Base-by-base conservation (phyloP, 2,797 vertebrate genomes). In the Heteromormyrus szaboi region DNA sequence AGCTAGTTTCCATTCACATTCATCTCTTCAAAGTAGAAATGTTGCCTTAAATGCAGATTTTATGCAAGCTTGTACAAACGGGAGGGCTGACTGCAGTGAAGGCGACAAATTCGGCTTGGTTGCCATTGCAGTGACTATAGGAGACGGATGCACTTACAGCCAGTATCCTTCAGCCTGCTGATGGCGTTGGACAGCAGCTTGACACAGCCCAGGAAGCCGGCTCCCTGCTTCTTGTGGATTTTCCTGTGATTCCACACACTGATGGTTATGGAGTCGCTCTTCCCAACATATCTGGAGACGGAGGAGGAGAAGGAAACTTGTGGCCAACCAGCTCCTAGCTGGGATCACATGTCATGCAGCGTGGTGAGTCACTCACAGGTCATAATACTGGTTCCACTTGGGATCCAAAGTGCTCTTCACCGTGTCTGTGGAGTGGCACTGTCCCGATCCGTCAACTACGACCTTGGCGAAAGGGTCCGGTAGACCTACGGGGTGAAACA, bases 231-330 rank as follows among this genome's bases (percentile, higher is more conserved):
- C 95, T 99, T 99, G 94, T 99, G 98, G 89, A 99, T 99, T 95
- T 99, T 99, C 96, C 99, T 99, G 94, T 99, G 98, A 93, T 99
- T 99, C 98, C 98, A 99, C 85, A 99, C 97, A 0, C 98, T 99
- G 96, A 99, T 99, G 0, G 98, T 99, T 95, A 99, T 98, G 5
- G 98, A 99, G 93, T 99, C 98, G 0, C 98, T 98, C 92, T 99
- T 99, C 89, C 98, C 98, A 79, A 99, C 98, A 88, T 99, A 99
- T 88, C 96, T 96, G 92, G 85, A 87, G 85, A 46, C 4, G 51
- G 65, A 85, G 81, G 62, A 11, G 48, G 1, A 89, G 2, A 83
- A 44, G 56, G 37, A 17, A 0, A 19, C 4, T 1, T 33, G 37
- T 2, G 53, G 7, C 53, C 7, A 9, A 33, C 6, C 14, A 44